Evolutionary conservation across 2,797 vertebrate species (phyloP).

Genomic region (Sparus aurata): DNA sequence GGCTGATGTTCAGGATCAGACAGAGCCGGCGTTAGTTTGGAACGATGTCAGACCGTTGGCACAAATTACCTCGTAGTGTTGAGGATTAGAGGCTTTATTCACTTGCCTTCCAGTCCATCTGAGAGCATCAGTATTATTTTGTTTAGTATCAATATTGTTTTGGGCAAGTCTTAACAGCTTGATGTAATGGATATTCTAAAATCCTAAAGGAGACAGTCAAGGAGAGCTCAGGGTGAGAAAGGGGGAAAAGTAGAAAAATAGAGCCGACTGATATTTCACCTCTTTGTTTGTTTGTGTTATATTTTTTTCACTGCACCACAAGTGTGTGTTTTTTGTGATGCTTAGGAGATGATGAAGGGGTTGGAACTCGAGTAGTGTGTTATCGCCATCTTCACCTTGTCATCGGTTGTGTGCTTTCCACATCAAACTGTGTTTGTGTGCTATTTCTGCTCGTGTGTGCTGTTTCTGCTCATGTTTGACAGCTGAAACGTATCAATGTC

Average conservation of each 20-base stretch:
- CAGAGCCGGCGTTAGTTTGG: constrained; percentile 1
- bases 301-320: neutral
- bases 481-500: neutral
- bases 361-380: neutral
- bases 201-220: neutral
- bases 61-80: constrained; percentile 7
- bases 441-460: neutral
- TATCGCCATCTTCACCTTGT: neutral
- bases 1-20: constrained; percentile 19
- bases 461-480: neutral
- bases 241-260: neutral
- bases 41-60: constrained; percentile 4
- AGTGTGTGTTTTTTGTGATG: neutral
- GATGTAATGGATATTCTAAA: neutral
- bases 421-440: constrained; percentile 5
- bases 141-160: too few species aligned
- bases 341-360: neutral
- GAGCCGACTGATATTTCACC: neutral
- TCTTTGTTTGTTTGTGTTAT: constrained; percentile 9
- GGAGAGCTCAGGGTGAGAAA: neutral
- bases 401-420: neutral
- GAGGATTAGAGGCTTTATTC: constrained; percentile 11
- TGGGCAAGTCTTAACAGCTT: neutral
- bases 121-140: neutral
- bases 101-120: neutral